Base-by-base conservation (phyloP, 2,888 invertebrate species). In the Silvanus unidentatus region DNA sequence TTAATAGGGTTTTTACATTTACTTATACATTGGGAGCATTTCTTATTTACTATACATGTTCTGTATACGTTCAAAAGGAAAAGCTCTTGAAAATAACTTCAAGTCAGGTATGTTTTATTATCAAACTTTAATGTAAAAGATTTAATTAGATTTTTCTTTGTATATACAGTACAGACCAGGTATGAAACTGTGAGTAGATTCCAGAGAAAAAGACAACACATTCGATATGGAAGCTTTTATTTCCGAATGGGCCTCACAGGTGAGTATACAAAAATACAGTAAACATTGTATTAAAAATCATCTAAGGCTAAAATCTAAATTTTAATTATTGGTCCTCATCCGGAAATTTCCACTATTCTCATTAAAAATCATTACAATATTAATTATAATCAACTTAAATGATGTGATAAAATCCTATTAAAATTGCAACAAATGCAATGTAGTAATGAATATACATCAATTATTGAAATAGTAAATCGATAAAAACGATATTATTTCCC, bases 1-100 rank as follows among this genome's bases (percentile, higher is more conserved):
- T 44, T 58, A 55, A 12, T 73, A 90, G 82, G 88, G 86, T 9
- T 91, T 88, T 75, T 91, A 91, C 73, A 74, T 91, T 52, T 91
- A 91, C 70, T 78, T 91, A 53, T 91, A 91, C 73, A 82, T 88
- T 62, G 88, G 88, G 50, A 89, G 89, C 64, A 91, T 91, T 81
- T 75, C 84, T 45, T 91, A 91, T 66, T 77, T 91, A 41, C 75
- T 88, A 47, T 88, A 88, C 70, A 89, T 89, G 80, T 90, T 90
- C 65, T 82, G 15, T 37, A 15, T 82, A 40, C 74, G 80, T 47
- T 71, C 74, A 35, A 68, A 72, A 50, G 70, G 72, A 16, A 75
- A 69, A 35, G 44, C 53, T n/a, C 10, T 37, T 9, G 42, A 47
- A 28, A 45, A 46, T 2, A 22, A 13, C 58, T 65, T 27, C 3